Base-by-base conservation (phyloP, 1,140 invertebrate species). In the Heliconius himera region DNA sequence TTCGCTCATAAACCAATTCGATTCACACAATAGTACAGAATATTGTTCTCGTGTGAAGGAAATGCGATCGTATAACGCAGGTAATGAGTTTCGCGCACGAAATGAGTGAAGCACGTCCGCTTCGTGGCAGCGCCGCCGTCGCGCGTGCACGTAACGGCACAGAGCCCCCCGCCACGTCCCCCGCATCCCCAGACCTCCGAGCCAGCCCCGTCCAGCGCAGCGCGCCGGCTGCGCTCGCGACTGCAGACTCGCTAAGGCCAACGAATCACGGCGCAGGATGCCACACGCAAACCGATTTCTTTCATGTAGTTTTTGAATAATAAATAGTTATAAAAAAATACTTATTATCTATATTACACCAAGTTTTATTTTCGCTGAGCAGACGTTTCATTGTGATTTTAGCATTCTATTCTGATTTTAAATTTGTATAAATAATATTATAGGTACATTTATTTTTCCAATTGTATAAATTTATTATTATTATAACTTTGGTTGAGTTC, bases 21-120 rank as follows among this genome's bases (percentile, higher is more conserved):
- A 84, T 91, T 86, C 84, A 85, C 84, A 79, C 79, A 82, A 81
- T 88, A 76, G 75, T 82, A 84, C 77, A 74, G 76, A 91, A 85
- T 87, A 80, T 77, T 89, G 82, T 87, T 93, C 81, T 91, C 90
- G 89, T 93, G 91, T 90, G 84, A 84, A 85, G 87, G 85, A 90
- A 93, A 90, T 90, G 87, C 87, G 88, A 87, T 87, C 84, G 85
- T 89, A 85, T 92, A 90, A 93, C 90, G 89, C 88, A 92, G 88
- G 91, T 92, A 93, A 90, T 88, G 89, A 93, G 92, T 93, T 94
- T 94, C 93, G 93, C 92, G 92, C 91, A 93, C 90, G 92, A 93
- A 94, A 90, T 94, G 93, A 93, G 91, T 92, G 93, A 94, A 94
- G 91, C 93, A 91, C 92, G 93, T 93, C 91, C 91, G 92, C 90